Conservation (phyloP, 2,113 vertebrate species). For the Sylvietta virens region DNA sequence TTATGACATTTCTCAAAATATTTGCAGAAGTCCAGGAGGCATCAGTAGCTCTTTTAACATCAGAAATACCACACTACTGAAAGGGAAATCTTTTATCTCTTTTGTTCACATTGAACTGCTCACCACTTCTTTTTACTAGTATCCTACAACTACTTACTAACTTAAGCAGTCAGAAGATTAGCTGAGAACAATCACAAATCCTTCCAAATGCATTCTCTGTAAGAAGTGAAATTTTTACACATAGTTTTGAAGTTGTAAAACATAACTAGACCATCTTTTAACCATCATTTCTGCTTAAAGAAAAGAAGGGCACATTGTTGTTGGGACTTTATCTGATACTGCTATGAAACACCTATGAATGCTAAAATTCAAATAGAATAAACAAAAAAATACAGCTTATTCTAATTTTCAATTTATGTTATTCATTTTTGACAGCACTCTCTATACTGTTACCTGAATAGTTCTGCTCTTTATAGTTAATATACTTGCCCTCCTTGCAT, state of each 20-base stretch:
- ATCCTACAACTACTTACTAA: background rate
- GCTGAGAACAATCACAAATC: background rate
- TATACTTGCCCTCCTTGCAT: background rate
- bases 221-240: background rate
- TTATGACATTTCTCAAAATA: background rate
- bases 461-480: background rate
- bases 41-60: background rate
- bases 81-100: background rate
- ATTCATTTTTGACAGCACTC: background rate
- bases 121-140: background rate
- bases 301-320: background rate
- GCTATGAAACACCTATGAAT: background rate
- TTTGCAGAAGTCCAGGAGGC: background rate
- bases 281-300: background rate
- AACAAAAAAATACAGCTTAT: background rate
- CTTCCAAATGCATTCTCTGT: background rate
- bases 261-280: background rate
- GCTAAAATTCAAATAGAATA: background rate
- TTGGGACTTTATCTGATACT: background rate
- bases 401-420: background rate
- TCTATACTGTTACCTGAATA: background rate
- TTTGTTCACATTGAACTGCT: background rate
- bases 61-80: background rate
- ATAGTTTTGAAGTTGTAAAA: background rate
- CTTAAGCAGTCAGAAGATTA: background rate